Percentiles rank a stretch among this genome's conserved stretches.
phyloP scores from a whole-genome alignment of 64 coral and sea anemone species.

The Catalaphyllia jardinei region DNA sequence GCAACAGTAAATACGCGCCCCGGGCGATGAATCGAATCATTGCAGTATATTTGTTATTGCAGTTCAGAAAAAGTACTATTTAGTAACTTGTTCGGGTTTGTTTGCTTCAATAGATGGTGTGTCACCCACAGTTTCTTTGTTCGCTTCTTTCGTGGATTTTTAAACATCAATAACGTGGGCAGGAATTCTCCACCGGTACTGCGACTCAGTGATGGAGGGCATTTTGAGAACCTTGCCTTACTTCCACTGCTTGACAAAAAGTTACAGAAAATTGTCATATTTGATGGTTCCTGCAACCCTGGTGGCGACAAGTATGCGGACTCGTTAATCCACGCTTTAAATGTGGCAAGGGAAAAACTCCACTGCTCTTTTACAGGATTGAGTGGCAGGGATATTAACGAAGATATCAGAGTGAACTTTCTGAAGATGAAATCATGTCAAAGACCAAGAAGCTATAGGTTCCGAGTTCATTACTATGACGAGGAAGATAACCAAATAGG shows the following conservation, averaged over 20 bases:
- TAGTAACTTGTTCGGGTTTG: neutral
- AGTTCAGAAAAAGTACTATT: too few species aligned
- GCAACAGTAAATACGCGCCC: too few species aligned
- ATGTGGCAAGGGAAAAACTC: conserved; percentile 3
- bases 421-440: neutral
- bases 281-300: conserved; percentile 21
- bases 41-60: too few species aligned
- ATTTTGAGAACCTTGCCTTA: conserved; percentile 57
- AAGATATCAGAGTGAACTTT: conserved; percentile 35
- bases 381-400: neutral
- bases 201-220: conserved; percentile 60
- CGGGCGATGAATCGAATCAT: too few species aligned
- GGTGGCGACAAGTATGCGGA: conserved; percentile 22
- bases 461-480: conserved; percentile 44
- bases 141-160: conserved; percentile 32
- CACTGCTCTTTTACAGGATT: conserved; percentile 18
- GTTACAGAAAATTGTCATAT: conserved; percentile 11
- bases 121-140: neutral
- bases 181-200: conserved; percentile 24
- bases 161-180: conserved; percentile 11
- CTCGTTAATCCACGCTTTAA: neutral
- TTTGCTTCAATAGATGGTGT: conserved; percentile 3
- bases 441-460: conserved; percentile 21
- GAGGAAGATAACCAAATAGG: neutral
- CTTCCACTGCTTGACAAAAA: conserved; percentile 36